Evolutionary conservation across 30 jellyfish, hydroid and myxozoan species (phyloP), one percentile per base, ranked within the genome.

Genomic region (Hydra vulgaris): DNA sequence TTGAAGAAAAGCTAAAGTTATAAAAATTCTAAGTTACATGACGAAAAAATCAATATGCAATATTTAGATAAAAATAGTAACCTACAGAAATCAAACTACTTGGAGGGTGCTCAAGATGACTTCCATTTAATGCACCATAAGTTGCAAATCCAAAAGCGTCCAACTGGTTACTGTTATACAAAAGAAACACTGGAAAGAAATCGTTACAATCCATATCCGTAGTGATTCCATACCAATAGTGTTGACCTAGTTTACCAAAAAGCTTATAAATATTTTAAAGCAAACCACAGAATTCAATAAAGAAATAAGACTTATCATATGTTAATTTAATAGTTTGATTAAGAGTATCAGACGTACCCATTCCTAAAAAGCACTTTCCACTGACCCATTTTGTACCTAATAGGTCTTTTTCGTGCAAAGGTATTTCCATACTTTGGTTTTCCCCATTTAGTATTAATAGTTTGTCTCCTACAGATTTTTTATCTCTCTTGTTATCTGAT

Each of bases 141-240:
- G 89, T 25, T 8, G 95, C 96, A 87, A 95, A 92, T 21, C 98
- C 98, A 80, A 92, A 92, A 12, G 89, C 98, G 70, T 83, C 79
- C 16, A 68, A 23, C 75, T 83, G 72, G 20, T 40, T 5, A 12
- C 74, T 53, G 81, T 87, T 79, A 89, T 92, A 92, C 25, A 92
- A 81, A 66, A 92, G 73, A 74, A 92, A 92, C 68, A 80, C 88
- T 21, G 98, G 98, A 79, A 72, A 87, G 85, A 87, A 80, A 75
- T 80, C 84, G 27, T 87, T 66, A 81, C 96, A 87, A 66, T 81
- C 84, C 98, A 92, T 92, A 67, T 87, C 89, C 17, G 18, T 68
- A 77, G 79, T 53, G 19, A 92, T 66, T 76, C 84, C 83, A 72
- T 92, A 87, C 98, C 98, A 92, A 83, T 92, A 92, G 75, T 92